These are phyloP conservation scores for Notarius lentiginosus DNA, from an alignment of 2,113 vertebrate genomes.

Conservation along the genomic window DNA sequence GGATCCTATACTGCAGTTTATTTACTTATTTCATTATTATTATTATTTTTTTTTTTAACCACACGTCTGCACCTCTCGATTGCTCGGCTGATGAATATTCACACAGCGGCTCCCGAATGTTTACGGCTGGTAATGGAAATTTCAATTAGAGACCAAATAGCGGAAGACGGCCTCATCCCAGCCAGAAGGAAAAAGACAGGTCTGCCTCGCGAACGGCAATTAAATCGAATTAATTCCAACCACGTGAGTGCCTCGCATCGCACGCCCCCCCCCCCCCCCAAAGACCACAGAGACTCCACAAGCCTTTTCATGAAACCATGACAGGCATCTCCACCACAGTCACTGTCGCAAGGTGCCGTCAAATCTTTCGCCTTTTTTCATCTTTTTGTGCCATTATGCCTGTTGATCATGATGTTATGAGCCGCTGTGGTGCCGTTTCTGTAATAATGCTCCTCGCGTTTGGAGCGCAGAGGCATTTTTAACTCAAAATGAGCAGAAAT, in stretches of 20 bases:
- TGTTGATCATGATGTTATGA: background rate
- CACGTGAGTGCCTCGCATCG: constrained; percentile 68
- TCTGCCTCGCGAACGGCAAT: constrained; percentile 77
- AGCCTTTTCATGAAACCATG: constrained; percentile 68
- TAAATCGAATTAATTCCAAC: constrained; percentile 80
- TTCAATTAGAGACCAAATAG: constrained; percentile 83
- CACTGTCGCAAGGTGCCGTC: background rate
- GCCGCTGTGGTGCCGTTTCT: background rate
- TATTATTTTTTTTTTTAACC: constrained; percentile 46
- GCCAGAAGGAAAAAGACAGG: constrained; percentile 71
- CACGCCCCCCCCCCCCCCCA: constrained; percentile 62
- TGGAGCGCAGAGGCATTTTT: background rate
- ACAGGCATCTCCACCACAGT: background rate
- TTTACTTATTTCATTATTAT: too few relatives aligned
- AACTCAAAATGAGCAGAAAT: background rate
- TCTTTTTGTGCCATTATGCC: background rate
- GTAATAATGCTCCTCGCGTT: background rate
- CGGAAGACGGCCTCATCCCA: constrained; percentile 76
- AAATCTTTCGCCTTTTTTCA: background rate
- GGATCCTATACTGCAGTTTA: background rate
- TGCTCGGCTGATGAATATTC: constrained; percentile 83
- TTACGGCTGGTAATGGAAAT: constrained; percentile 83
- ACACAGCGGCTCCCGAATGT: constrained; percentile 74
- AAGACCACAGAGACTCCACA: constrained; percentile 68
- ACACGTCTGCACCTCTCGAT: constrained; percentile 65